These are phyloP conservation scores for Leucophora obtusa DNA, from an alignment of 2,888 invertebrate species.

Conservation along the genomic window DNA sequence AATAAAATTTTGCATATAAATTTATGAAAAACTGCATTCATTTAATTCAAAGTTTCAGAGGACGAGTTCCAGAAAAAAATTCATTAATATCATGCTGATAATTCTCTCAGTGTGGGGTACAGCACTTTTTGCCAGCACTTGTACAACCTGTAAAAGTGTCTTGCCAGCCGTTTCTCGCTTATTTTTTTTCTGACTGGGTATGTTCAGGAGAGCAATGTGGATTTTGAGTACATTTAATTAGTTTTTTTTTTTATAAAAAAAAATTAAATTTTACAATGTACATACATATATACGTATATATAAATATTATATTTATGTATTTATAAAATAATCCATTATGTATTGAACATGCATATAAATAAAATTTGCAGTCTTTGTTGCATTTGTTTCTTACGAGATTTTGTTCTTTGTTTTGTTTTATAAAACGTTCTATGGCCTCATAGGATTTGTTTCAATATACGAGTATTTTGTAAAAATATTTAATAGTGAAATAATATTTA, in stretches of 20 bases:
- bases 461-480: slow-evolving; percentile 22
- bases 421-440: slow-evolving; percentile 50
- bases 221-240: slow-evolving; percentile 42
- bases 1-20: too few relatives aligned
- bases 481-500: too few relatives aligned
- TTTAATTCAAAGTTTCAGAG: too few relatives aligned
- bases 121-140: too few relatives aligned
- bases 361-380: slow-evolving; percentile 19
- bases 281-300: background rate
- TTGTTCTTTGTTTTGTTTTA: slow-evolving; percentile 17
- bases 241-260: slow-evolving; percentile 11
- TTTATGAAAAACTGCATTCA: too few relatives aligned
- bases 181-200: too few relatives aligned
- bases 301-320: background rate
- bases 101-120: too few relatives aligned
- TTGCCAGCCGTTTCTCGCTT: too few relatives aligned
- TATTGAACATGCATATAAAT: slow-evolving; percentile 8
- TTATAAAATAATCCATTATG: too few relatives aligned
- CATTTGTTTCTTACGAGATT: slow-evolving; percentile 10
- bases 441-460: slow-evolving; percentile 32
- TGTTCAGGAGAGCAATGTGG: slow-evolving; percentile 25
- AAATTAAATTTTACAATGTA: background rate
- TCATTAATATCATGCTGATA: too few relatives aligned
- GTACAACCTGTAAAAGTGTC: too few relatives aligned
- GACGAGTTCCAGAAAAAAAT: too few relatives aligned